phyloP scores from a whole-genome alignment of 2,888 invertebrate genomes.

The Prosopocoilus inquinatus region DNA sequence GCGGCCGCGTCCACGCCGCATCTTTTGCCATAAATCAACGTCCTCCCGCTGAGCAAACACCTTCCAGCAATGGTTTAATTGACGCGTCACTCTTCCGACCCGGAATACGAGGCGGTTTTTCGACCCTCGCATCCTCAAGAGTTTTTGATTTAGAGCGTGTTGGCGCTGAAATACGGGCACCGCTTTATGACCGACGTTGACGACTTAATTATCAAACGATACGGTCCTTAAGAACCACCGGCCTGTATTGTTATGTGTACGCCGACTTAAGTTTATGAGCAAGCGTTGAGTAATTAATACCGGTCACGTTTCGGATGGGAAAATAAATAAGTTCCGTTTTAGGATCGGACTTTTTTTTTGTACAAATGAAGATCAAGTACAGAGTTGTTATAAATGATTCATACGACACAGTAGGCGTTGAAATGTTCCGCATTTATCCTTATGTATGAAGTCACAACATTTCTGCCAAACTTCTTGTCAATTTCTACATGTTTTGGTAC shows the following conservation, averaged over 20 bases:
- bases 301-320: no score
- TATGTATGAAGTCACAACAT: no score
- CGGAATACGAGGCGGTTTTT: background rate
- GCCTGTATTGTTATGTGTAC: no score
- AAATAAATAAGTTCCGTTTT: no score
- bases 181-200: background rate
- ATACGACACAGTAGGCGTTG: no score
- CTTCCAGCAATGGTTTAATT: constrained; percentile 26
- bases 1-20: background rate
- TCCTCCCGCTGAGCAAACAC: constrained; percentile 27
- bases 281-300: background rate
- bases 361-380: no score
- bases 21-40: constrained; percentile 19
- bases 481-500: no score
- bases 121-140: background rate
- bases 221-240: background rate
- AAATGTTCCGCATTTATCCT: no score
- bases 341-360: no score
- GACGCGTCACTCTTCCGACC: constrained; percentile 11
- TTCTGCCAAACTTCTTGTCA: no score
- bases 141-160: background rate
- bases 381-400: no score
- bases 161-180: background rate
- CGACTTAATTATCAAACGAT: background rate
- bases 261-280: background rate